Evolutionary conservation across 2,888 invertebrate genomes (phyloP).

Genomic region (Anthrax anthrax): DNA sequence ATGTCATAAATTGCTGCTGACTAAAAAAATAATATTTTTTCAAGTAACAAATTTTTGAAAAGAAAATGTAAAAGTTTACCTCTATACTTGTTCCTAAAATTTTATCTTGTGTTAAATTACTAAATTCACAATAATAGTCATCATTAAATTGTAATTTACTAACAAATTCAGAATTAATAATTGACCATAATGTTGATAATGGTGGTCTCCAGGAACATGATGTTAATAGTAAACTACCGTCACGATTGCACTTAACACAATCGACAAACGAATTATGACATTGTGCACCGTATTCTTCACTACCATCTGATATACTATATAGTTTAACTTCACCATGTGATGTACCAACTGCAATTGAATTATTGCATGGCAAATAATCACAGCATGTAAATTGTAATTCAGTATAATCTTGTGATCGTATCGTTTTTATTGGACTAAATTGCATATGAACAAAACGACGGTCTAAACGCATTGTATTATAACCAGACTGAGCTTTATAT

Average conservation of each 20-base stretch:
- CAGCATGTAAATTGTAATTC: constrained; percentile 65
- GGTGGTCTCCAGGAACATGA: constrained; percentile 78
- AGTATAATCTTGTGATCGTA: constrained; percentile 48
- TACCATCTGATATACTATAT: constrained; percentile 70
- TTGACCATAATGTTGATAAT: constrained; percentile 39
- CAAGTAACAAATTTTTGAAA: background rate
- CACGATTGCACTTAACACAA: constrained; percentile 58
- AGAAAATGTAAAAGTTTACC: constrained; percentile 17
- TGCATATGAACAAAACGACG: constrained; percentile 70
- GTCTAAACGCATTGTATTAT: constrained; percentile 50
- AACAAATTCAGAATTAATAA: constrained; percentile 27
- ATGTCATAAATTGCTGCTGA: constrained; percentile 65
- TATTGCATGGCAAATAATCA: constrained; percentile 38
- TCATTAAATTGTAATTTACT: constrained; percentile 57
- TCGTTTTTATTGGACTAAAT: constrained; percentile 61
- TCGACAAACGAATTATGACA: constrained; percentile 83
- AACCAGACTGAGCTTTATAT: constrained; percentile 42
- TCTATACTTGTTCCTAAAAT: constrained; percentile 81
- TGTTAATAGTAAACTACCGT: constrained; percentile 65
- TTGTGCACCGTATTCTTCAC: constrained; percentile 59
- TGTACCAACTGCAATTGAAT: constrained; percentile 66
- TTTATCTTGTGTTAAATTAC: constrained; percentile 69
- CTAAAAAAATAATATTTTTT: constrained; percentile 14
- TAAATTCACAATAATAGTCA: constrained; percentile 86
- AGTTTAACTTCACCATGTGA: constrained; percentile 81